Base-by-base conservation (phyloP, 2,113 vertebrate species). In the Oxygymnocypris stewartii region DNA sequence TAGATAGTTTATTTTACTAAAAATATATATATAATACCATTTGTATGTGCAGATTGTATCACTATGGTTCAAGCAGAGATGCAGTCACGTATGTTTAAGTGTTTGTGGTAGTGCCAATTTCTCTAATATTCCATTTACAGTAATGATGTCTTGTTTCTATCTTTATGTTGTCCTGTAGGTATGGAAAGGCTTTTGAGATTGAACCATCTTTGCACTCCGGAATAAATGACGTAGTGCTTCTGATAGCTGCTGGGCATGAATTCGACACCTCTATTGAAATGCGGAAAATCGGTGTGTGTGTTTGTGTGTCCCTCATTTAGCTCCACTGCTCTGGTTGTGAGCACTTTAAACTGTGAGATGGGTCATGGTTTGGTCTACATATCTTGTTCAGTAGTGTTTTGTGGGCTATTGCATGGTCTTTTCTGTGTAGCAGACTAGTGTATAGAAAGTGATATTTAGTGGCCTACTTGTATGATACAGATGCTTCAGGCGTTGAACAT, bases 161-260 rank as follows among this genome's bases (percentile, higher is more conserved):
- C 9, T 49, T 51, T 76, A 18, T 35, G 31, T 49, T 79, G 49
- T 18, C 59, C 57, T n/a, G 35, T 90, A 98, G 97, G 97, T 98
- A 98, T 79, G 94, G 93, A 35, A 96, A 94, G 92, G 97, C 96
- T 4, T 98, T 98, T 77, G 93, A 96, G 13, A 88, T 89, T 0
- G 97, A 98, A 92, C 96, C 96, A 1, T 95, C 96, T 42, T 94
- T 98, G 9, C 97, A 97, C 63, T 96, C 97, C 0, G 96, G 96
- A 84, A 97, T 98, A 91, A 97, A 97, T 16, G 94, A 93, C 0
- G 93, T 97, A 0, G 96, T 98, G 49, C 95, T 98, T 8, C 95
- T 98, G 65, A 94, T 97, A 35, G 96, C 96, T 0, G 93, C 96
- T 0, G 97, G 97, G 0, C 96, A 97, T 75, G 89, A 92, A 18